phyloP scores from a whole-genome alignment of 37 sponge, comb jelly and placozoan species.

The Amphimedon queenslandica region DNA sequence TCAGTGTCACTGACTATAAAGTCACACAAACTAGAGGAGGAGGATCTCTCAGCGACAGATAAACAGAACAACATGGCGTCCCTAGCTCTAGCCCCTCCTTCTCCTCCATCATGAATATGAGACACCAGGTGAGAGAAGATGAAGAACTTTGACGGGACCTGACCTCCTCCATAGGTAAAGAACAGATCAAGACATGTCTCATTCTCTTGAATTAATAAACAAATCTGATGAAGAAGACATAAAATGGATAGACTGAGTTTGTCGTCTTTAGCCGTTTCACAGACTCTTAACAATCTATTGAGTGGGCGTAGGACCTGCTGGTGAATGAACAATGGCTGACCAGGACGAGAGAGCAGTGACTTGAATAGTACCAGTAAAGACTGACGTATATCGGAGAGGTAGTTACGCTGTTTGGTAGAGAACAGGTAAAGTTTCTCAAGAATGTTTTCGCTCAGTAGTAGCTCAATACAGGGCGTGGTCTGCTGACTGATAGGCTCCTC shows the following conservation, averaged over 20 bases:
- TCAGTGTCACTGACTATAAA: constrained; percentile 53
- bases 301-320: constrained; percentile 79
- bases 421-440: constrained; percentile 50
- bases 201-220: constrained; percentile 55
- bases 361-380: constrained; percentile 50
- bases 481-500: constrained; percentile 24
- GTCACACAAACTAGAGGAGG: constrained; percentile 21
- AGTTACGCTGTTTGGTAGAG: constrained; percentile 25
- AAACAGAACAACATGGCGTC: constrained; percentile 68
- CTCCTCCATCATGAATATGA: constrained; percentile 55
- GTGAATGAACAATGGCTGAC: constrained; percentile 63
- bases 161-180: constrained; percentile 32
- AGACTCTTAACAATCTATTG: constrained; percentile 55
- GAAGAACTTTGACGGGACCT: constrained; percentile 47
- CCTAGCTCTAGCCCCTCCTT: constrained; percentile 49
- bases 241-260: constrained; percentile 29
- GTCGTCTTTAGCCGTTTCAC: constrained; percentile 29
- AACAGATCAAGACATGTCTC: constrained; percentile 69
- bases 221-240: constrained; percentile 57
- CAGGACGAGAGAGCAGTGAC: constrained; percentile 33
- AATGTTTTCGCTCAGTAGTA: constrained; percentile 45
- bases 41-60: constrained; percentile 45
- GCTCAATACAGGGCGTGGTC: constrained; percentile 34
- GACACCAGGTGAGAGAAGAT: constrained; percentile 65
- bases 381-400: constrained; percentile 38